Evolutionary conservation across 2,888 invertebrate species (phyloP), one percentile per base, ranked within the genome.

Genomic region (Girardia tigrina): DNA sequence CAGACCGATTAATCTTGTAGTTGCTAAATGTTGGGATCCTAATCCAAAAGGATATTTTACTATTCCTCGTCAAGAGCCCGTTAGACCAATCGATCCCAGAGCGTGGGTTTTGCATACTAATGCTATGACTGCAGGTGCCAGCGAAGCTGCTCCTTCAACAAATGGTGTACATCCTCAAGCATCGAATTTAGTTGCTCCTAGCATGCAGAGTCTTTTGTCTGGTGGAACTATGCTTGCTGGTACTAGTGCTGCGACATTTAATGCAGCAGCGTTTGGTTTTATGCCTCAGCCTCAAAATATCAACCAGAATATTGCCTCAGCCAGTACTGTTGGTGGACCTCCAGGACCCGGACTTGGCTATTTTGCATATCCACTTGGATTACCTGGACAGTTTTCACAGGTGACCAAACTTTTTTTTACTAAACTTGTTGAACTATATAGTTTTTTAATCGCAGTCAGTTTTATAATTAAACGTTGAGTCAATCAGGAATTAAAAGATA

Each of bases 61-160:
- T 71, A 94, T 98, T 84, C 97, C 97, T 0, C 87, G 95, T 78
- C 83, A 84, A 79, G 97, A 98, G 83, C 97, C 97, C 0, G 95
- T 97, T 29, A 88, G 97, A 78, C 98, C 98, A 27, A 98, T 98
- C 77, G 98, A 99, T 86, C 98, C 97, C 29, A 94, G 92, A 81
- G 97, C 98, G n/a, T 98, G 98, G 98, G 95, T 99, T 14, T 95
- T 95, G 0, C 97, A 98, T 84, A 98, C 97, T 16, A 93, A 93
- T 78, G 95, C 95, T 26, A 80, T 83, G 80, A 73, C 75, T n/a
- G 27, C 26, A 16, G 74, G 71, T 71, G 28, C 71, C n/a, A 29
- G 28, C 27, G 28, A 28, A 28, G 26, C 71, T 12, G 26, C 71
- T n/a, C 26, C 71, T 12, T 29, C 71, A 6, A 20, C 14, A 4